Evolutionary conservation across 1,140 invertebrate genomes (phyloP).

Genomic region (Drepana arcuata): DNA sequence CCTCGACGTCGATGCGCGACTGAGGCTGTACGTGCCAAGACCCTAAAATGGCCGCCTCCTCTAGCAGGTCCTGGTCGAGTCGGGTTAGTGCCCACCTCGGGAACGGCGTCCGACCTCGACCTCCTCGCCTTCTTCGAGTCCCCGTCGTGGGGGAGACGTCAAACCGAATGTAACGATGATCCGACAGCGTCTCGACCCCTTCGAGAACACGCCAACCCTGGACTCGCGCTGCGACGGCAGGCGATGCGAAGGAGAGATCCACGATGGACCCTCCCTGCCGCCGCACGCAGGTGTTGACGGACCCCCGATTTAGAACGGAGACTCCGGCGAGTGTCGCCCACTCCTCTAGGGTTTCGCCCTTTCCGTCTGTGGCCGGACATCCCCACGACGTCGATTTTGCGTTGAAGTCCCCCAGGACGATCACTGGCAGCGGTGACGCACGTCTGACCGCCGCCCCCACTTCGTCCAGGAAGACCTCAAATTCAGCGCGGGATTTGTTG

Average conservation of each 20-base stretch:
- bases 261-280: slow-evolving; percentile 23
- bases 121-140: no score
- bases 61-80: slow-evolving; percentile 1
- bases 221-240: slow-evolving; percentile 2
- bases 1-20: slow-evolving; percentile 70
- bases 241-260: slow-evolving; percentile 24
- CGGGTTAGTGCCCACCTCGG: slow-evolving; percentile 8
- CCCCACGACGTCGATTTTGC: slow-evolving; percentile 16
- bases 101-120: not conserved
- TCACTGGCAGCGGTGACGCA: not conserved
- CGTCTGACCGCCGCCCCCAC: slow-evolving; percentile 1
- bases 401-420: slow-evolving; percentile 10
- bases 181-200: slow-evolving; percentile 23
- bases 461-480: slow-evolving; percentile 7
- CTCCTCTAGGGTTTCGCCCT: slow-evolving; percentile 9
- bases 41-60: slow-evolving; percentile 4
- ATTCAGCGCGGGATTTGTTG: slow-evolving; percentile 7
- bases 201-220: slow-evolving; percentile 22
- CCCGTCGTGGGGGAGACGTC: not conserved
- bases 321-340: slow-evolving; percentile 4
- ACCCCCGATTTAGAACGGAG: slow-evolving; percentile 11
- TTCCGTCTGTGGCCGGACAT: slow-evolving; percentile 3
- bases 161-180: slow-evolving; percentile 56
- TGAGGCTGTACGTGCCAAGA: not conserved
- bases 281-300: slow-evolving; percentile 21